Evolutionary conservation across 2,888 invertebrate genomes (phyloP).

Genomic region (Argyra leucocephala): DNA sequence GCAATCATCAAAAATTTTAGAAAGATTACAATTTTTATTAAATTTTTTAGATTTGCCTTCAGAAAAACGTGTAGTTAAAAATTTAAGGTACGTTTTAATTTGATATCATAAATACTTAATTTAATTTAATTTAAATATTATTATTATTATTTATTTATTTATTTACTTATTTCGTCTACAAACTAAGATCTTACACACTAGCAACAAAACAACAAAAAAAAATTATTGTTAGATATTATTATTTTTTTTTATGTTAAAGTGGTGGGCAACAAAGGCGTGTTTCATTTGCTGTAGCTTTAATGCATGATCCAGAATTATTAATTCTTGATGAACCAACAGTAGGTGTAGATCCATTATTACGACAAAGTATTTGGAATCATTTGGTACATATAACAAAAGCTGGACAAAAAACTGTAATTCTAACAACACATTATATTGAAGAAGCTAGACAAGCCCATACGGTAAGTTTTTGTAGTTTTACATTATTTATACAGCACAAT

Average conservation of each 20-base stretch:
- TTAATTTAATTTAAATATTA: neutral
- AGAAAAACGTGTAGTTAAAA: slow-evolving; percentile 68
- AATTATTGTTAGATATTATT: too few relatives aligned
- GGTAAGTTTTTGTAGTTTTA: slow-evolving; percentile 48
- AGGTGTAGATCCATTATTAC: slow-evolving; percentile 80
- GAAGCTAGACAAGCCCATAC: slow-evolving; percentile 85
- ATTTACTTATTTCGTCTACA: too few relatives aligned
- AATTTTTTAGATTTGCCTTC: slow-evolving; percentile 86
- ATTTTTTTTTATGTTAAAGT: slow-evolving; percentile 47
- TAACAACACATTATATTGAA: slow-evolving; percentile 90
- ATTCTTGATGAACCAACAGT: slow-evolving; percentile 91
- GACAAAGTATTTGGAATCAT: slow-evolving; percentile 91
- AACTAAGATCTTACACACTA: too few relatives aligned
- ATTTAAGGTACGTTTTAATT: slow-evolving; percentile 55
- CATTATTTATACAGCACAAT: neutral
- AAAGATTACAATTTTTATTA: slow-evolving; percentile 73
- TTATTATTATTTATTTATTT: slow-evolving; percentile 21
- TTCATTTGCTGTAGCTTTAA: slow-evolving; percentile 82
- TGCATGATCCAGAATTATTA: slow-evolving; percentile 84
- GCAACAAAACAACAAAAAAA: too few relatives aligned
- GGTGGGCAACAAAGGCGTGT: slow-evolving; percentile 87
- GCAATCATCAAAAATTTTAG: slow-evolving; percentile 69
- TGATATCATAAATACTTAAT: neutral
- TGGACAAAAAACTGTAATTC: slow-evolving; percentile 84
- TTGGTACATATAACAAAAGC: slow-evolving; percentile 81